Evolutionary conservation across 2,797 vertebrate genomes (phyloP).

Genomic region (Falco concolor): DNA sequence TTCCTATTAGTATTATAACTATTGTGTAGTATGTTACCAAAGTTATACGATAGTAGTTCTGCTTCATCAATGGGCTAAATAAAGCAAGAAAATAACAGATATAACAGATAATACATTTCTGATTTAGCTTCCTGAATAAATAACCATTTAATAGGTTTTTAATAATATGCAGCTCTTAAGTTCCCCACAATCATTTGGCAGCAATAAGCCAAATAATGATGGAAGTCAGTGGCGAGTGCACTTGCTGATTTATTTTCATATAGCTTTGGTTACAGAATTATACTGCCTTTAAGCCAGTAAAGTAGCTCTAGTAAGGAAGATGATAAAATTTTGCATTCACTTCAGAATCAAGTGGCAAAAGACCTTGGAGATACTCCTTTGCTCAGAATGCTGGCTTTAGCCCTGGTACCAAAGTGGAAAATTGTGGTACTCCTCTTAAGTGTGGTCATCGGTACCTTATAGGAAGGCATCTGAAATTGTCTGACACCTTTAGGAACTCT

Average conservation of each 20-base stretch:
- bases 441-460: background rate
- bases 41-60: background rate
- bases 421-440: rapidly evolving
- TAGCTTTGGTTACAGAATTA: background rate
- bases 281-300: background rate
- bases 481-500: background rate
- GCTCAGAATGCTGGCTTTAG: background rate
- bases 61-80: background rate
- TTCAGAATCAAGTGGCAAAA: background rate
- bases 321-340: background rate
- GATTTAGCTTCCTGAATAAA: background rate
- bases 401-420: background rate
- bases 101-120: background rate
- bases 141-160: slow-evolving; percentile 7
- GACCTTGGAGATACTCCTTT: background rate
- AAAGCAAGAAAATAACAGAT: background rate
- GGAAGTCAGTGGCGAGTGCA: background rate
- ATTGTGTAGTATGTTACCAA: background rate
- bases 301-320: background rate
- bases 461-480: background rate
- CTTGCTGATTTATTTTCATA: background rate
- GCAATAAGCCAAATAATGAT: background rate
- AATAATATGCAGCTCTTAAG: background rate
- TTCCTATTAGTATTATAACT: background rate
- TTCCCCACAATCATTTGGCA: background rate